Conservation (phyloP, 2,113 vertebrate species). For the Carassius auratus region DNA sequence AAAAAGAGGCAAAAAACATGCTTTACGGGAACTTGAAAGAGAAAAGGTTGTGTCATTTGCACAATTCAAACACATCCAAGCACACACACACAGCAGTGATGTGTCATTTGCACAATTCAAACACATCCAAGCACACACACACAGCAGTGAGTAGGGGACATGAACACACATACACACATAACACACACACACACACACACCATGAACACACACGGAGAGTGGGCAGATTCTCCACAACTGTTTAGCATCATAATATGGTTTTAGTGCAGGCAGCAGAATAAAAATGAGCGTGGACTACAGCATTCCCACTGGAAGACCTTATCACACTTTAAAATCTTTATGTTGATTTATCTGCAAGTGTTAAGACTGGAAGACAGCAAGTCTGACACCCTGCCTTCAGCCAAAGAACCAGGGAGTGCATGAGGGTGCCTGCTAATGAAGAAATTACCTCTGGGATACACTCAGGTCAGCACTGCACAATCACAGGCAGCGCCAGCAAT, state of each 20-base stretch:
- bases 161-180: too few species aligned
- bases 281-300: slow-evolving; percentile 3
- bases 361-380: slow-evolving; percentile 3
- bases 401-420: slow-evolving; percentile 10
- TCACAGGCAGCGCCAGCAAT: slow-evolving; percentile 41
- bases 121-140: too few species aligned
- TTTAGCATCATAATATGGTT: slow-evolving; percentile 17
- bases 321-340: slow-evolving; percentile 36
- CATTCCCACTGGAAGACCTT: slow-evolving; percentile 9
- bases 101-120: too few species aligned
- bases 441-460: slow-evolving; percentile 46
- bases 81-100: too few species aligned
- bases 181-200: too few species aligned
- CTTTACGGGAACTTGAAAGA: too few species aligned
- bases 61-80: too few species aligned
- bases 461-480: slow-evolving; percentile 42
- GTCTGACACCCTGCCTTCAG: slow-evolving; percentile 21
- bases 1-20: background rate
- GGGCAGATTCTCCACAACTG: background rate
- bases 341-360: slow-evolving; percentile 32
- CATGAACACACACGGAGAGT: too few species aligned
- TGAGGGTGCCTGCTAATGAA: slow-evolving; percentile 38
- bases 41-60: too few species aligned
- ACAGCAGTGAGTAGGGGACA: too few species aligned
- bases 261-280: slow-evolving; percentile 1